Percentiles rank a stretch among this genome's conserved stretches.
Evolutionary conservation across 2,797 vertebrate genomes (phyloP).

Genomic region (Brachyrhaphis roseni): DNA sequence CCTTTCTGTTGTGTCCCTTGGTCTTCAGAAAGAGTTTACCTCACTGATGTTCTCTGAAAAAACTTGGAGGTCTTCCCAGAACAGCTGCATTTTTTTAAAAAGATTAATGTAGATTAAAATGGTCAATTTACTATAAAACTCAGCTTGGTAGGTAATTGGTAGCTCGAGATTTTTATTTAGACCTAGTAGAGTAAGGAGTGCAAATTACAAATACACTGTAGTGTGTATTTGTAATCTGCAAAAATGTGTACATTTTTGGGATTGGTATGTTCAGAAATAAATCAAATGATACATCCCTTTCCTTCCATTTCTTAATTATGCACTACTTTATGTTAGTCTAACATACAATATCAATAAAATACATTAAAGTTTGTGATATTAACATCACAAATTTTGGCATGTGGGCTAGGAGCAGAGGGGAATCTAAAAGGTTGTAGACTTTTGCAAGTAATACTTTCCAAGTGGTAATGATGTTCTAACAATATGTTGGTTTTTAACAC

Average conservation of each 20-base stretch:
- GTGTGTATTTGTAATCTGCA: no score
- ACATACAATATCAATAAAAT: neutral
- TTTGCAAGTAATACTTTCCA: neutral
- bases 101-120: neutral
- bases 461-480: constrained; percentile 17
- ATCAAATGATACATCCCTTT: neutral
- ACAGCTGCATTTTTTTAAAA: neutral
- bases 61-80: neutral
- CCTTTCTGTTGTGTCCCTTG: neutral
- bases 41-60: neutral
- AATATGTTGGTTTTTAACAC: constrained; percentile 42
- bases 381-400: neutral
- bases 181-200: neutral
- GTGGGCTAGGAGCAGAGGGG: no score
- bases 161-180: neutral
- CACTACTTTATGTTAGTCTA: neutral
- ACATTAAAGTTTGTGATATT: neutral
- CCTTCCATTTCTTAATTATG: neutral
- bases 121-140: neutral
- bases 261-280: neutral
- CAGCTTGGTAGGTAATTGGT: neutral
- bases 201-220: neutral
- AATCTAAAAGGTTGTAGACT: neutral
- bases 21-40: neutral
- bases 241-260: neutral